Evolutionary conservation across 2,888 invertebrate species (phyloP), one percentile per base, ranked within the genome.

Genomic region (Pristionchus fissidentatus): DNA sequence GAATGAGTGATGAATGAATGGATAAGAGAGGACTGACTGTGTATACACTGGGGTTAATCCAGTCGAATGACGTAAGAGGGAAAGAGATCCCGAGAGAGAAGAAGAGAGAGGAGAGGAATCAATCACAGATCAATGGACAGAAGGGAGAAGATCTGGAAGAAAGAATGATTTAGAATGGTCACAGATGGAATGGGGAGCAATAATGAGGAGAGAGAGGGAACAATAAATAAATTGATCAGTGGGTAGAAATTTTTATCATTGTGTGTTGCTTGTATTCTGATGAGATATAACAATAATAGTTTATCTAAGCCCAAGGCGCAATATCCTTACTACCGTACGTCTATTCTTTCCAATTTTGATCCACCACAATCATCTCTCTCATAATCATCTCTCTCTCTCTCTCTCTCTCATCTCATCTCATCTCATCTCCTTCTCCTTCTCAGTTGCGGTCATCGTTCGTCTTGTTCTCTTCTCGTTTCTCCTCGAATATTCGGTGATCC

Each of bases 1-100:
- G 60, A 60, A 60, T 60, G 60, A 60, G 60, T 60, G 60, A 60
- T 60, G 60, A 60, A 60, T 60, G 60, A 60, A 60, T 60, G 60
- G 60, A 60, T 60, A 60, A 60, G 60, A 15, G 29, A 60, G 60
- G 60, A 29, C 60, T n/a, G n/a, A n/a, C n/a, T 60, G 60, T 60
- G 60, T 60, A 60, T 60, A 60, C 60, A 60, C 60, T 60, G 60
- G 60, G 60, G 60, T 60, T 60, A 60, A 60, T 60, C 60, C 60
- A 60, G 60, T 60, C 60, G 29, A 32, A 60, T 60, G 60, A 15
- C 60, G 60, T 60, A 60, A 60, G 26, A 60, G 60, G 26, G 60
- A 60, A 60, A 60, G 60, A 60, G 60, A 60, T 60, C 60, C n/a
- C 60, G 60, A 32, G 60, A 32, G 29, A 60, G 60, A n/a, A n/a